Evolutionary conservation across 2,888 invertebrate genomes (phyloP).

Genomic region (Serripes groenlandicus): DNA sequence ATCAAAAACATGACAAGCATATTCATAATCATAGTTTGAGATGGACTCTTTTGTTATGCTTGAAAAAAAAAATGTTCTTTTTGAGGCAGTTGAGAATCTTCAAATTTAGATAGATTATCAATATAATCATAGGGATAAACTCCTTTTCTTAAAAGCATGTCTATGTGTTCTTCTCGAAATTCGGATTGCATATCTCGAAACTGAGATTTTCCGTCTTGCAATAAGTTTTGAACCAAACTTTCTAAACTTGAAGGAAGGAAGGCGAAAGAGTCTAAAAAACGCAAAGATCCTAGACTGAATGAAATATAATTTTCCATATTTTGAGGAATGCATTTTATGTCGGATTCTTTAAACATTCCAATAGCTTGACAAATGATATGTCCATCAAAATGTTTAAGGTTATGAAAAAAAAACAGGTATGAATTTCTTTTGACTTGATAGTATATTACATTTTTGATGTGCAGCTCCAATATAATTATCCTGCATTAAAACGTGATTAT

Average conservation of each 20-base stretch:
- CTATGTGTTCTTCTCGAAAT: constrained; percentile 19
- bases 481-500: constrained; percentile 37
- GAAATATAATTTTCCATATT: constrained; percentile 49
- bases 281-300: constrained; percentile 45
- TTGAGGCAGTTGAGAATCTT: constrained; percentile 13
- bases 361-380: constrained; percentile 28
- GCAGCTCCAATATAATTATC: constrained; percentile 36
- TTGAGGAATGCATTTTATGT: constrained; percentile 38
- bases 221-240: constrained; percentile 37
- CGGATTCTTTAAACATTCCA: constrained; percentile 34
- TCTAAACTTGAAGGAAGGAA: constrained; percentile 42
- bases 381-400: constrained; percentile 38
- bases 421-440: constrained; percentile 24
- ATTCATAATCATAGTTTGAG: constrained; percentile 56
- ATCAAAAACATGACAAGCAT: constrained; percentile 41
- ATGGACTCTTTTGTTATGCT: constrained; percentile 39
- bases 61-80: constrained; percentile 62
- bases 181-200: constrained; percentile 34
- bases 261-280: constrained; percentile 55
- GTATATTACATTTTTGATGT: constrained; percentile 38
- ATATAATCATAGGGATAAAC: constrained; percentile 84
- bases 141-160: constrained; percentile 72
- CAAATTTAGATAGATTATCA: constrained; percentile 52
- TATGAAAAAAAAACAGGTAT: constrained; percentile 46
- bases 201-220: constrained; percentile 35